Evolutionary conservation across 2,113 vertebrate genomes (phyloP).

Genomic region (human): DNA sequence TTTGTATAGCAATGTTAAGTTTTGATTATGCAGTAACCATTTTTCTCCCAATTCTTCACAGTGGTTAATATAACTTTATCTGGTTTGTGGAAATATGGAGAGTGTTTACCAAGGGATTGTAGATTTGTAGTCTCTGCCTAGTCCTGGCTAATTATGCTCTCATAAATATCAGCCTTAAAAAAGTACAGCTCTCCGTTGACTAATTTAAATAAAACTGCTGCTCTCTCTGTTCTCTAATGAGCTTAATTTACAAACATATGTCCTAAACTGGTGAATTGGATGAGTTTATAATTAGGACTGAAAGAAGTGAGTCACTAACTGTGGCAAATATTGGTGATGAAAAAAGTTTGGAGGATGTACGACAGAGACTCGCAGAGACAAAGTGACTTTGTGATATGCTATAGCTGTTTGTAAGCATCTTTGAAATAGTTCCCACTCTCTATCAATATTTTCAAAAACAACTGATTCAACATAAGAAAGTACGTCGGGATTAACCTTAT

Average conservation of each 20-base stretch:
- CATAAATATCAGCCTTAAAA: slow-evolving; percentile 48
- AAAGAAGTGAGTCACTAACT: not conserved
- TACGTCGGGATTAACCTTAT: not conserved
- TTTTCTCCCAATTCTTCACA: not conserved
- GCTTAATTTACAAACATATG: slow-evolving; percentile 26
- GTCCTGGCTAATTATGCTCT: slow-evolving; percentile 41
- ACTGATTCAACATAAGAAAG: not conserved
- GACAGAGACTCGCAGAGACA: not conserved
- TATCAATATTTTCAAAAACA: not conserved
- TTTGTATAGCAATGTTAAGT: not conserved
- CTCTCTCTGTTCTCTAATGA: slow-evolving; percentile 56
- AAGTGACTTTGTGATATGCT: not conserved
- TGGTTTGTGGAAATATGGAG: not conserved
- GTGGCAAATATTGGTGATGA: not conserved
- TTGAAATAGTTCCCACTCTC: not conserved
- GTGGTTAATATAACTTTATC: not conserved
- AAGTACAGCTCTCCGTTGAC: slow-evolving; percentile 52
- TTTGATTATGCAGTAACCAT: not conserved
- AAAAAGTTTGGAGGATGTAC: not conserved
- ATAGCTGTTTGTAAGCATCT: not conserved
- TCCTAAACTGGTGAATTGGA: not conserved
- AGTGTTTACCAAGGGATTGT: not conserved
- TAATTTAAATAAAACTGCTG: slow-evolving; percentile 56
- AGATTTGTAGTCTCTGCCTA: slow-evolving; percentile 5
- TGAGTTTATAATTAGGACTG: slow-evolving; percentile 47